Base-by-base conservation (phyloP, 2,797 vertebrate genomes). In the Adelosebastes latens region DNA sequence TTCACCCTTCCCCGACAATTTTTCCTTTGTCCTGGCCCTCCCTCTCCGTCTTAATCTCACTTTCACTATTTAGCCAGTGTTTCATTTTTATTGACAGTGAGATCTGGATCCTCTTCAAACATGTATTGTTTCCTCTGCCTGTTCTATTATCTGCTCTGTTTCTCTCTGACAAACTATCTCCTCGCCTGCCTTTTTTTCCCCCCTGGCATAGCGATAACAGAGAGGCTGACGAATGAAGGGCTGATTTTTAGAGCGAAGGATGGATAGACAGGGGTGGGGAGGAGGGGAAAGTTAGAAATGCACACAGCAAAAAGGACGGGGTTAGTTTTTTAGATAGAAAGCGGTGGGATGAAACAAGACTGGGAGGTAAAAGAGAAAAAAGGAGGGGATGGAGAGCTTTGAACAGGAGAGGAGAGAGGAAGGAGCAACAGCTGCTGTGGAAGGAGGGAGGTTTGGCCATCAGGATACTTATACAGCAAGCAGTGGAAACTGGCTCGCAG, bases 371-470 rank as follows among this genome's bases (percentile, higher is more conserved):
- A 76, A 62, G 32, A 5, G 66, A 59, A 31, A 8, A 14, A 65
- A 42, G n/a, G 27, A 71, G 68, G 61, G 69, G 71, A 53, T n/a
- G 52, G n/a, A 22, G n/a, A 53, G 52, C 74, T 85, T 85, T 86
- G 74, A 84, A 77, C 63, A 39, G 29, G 29, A 71, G 70, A 60
- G 31, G 18, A 34, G 75, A 66, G 75, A 66, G 75, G 74, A 83
- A 81, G 65, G 58, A 72, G 36, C 67, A 25, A 53, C 78, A 83
- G 77, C 73, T 85, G 82, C 68, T 66, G 25, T 75, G 61, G 77
- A 75, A 71, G 60, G 49, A 76, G 29, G 55, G 12, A 24, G 27
- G 74, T 14, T 25, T 81, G 0, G 63, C 79, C 36, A 13, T 8
- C 12, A 71, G 55, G 69, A 70, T 10, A 46, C 49, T 36, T 70